Percentiles rank a stretch among this genome's conserved stretches.
Evolutionary conservation across 1,140 invertebrate genomes (phyloP).

Genomic region (Asobara japonica): DNA sequence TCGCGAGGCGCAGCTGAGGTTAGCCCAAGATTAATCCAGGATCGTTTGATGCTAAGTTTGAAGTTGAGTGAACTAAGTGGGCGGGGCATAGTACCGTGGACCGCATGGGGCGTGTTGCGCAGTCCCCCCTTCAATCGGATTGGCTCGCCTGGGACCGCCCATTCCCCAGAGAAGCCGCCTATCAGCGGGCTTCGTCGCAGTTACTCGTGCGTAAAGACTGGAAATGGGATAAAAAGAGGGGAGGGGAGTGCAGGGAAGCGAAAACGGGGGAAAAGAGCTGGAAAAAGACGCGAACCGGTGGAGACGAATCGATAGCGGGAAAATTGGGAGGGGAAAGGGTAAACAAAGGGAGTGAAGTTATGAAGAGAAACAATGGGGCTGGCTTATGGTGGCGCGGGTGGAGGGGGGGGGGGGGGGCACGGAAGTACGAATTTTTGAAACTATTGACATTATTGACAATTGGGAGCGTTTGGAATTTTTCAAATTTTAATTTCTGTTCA

Average conservation of each 20-base stretch:
- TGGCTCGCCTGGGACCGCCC: not conserved
- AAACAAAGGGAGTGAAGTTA: not conserved
- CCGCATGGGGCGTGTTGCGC: not conserved
- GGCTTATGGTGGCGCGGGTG: too few species aligned
- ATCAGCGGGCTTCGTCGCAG: not conserved
- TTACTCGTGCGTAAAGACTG: not conserved
- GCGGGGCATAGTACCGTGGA: not conserved
- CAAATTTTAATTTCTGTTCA: too few species aligned
- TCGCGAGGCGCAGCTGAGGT: conserved; percentile 23
- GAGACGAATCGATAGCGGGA: not conserved
- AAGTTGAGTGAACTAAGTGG: not conserved
- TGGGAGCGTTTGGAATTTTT: too few species aligned
- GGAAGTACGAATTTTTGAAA: too few species aligned
- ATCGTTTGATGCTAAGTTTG: not conserved
- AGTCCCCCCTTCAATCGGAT: not conserved
- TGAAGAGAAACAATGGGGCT: too few species aligned
- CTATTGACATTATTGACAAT: too few species aligned
- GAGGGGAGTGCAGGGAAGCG: not conserved
- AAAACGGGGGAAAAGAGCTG: too few species aligned
- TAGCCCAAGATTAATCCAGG: conserved; percentile 25
- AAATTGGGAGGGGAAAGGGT: not conserved
- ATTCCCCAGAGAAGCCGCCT: not conserved
- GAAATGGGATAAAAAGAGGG: not conserved
- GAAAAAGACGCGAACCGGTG: too few species aligned
- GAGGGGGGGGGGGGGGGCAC: too few species aligned